Conservation (phyloP, 2,797 vertebrate species). For the Chelmon rostratus region DNA sequence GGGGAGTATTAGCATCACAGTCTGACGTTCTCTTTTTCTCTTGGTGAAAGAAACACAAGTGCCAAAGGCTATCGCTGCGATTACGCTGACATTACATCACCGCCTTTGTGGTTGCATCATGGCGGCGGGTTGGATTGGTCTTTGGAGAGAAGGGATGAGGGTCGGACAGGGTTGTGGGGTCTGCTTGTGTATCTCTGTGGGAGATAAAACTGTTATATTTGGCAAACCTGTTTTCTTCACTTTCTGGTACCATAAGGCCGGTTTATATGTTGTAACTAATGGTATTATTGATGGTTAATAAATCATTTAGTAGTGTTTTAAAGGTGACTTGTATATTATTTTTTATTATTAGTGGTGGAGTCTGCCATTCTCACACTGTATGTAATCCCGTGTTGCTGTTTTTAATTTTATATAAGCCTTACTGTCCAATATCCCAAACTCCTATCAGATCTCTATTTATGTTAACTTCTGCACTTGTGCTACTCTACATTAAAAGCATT, state of each 20-base stretch:
- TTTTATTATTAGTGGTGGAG: background rate
- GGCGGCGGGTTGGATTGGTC: slow-evolving; percentile 1
- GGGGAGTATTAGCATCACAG: slow-evolving; percentile 28
- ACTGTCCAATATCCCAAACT: background rate
- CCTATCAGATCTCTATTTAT: background rate
- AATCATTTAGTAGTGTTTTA: background rate
- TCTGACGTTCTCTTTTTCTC: slow-evolving; percentile 2
- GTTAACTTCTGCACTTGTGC: too few species aligned
- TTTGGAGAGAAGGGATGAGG: slow-evolving; percentile 9
- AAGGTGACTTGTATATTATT: background rate
- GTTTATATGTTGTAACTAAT: background rate
- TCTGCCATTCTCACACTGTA: too few species aligned
- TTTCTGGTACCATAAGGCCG: background rate
- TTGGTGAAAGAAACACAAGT: slow-evolving; percentile 6
- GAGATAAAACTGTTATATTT: background rate
- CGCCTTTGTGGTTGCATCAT: slow-evolving; percentile 47
- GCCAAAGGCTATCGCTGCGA: slow-evolving; percentile 34
- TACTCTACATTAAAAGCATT: too few species aligned
- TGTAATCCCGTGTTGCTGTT: background rate
- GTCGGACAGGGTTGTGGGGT: background rate
- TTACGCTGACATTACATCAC: slow-evolving; percentile 58
- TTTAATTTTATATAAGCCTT: background rate
- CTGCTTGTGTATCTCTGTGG: background rate
- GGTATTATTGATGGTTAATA: background rate
- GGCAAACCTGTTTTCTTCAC: background rate